These are phyloP conservation scores for Lysiphlebus fabarum DNA, from an alignment of 1,140 invertebrate genomes.

Conservation along the genomic window DNA sequence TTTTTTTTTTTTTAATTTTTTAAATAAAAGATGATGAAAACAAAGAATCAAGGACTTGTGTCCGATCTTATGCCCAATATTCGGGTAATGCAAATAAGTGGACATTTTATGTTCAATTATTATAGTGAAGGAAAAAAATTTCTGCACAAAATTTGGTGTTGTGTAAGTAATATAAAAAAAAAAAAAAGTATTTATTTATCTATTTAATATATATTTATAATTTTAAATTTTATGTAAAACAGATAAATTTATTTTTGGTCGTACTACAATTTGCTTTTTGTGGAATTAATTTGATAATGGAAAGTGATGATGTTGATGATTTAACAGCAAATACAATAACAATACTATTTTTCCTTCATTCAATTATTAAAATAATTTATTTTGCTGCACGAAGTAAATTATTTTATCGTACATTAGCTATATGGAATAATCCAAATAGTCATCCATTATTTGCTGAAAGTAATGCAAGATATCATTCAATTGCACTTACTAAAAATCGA, in stretches of 20 bases:
- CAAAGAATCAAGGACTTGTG: constrained; percentile 66
- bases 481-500: constrained; percentile 73
- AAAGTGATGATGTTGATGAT: constrained; percentile 76
- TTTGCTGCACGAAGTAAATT: constrained; percentile 69
- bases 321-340: constrained; percentile 79
- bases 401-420: constrained; percentile 72
- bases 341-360: constrained; percentile 74
- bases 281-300: constrained; percentile 65
- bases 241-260: constrained; percentile 63
- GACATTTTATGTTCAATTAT: constrained; percentile 77
- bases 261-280: constrained; percentile 64
- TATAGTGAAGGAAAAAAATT: constrained; percentile 56
- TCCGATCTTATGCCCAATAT: constrained; percentile 80
- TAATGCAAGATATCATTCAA: constrained; percentile 70
- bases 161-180: constrained; percentile 45
- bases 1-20: constrained; percentile 1
- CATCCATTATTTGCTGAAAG: constrained; percentile 82
- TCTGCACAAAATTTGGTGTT: constrained; percentile 45
- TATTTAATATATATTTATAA: constrained; percentile 1
- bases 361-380: constrained; percentile 70
- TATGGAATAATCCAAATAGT: constrained; percentile 78
- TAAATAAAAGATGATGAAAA: constrained; percentile 57
- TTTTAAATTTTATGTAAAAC: constrained; percentile 12
- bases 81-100: constrained; percentile 69
- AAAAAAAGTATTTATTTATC: background rate